A percentile compares a stretch with the other conserved stretches of the same genome.
phyloP scores from a whole-genome alignment of 2,113 vertebrate species.

The Propithecus coquereli region DNA sequence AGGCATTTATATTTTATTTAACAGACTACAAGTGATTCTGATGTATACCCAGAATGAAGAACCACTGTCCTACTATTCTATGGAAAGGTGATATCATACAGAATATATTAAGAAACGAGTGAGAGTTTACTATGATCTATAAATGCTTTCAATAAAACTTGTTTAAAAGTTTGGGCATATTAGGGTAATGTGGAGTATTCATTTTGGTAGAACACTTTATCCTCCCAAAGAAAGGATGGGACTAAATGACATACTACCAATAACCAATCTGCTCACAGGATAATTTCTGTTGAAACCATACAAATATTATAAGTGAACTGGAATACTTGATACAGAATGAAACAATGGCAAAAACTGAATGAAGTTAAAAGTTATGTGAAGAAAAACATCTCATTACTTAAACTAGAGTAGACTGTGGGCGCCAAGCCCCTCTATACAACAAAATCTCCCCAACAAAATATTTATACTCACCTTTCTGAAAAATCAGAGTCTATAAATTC shows the following conservation, averaged over 20 bases:
- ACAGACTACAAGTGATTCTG: not conserved
- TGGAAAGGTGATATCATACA: not conserved
- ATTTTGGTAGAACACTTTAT: not conserved
- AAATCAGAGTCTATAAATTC: conserved; percentile 90
- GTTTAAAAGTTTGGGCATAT: not conserved
- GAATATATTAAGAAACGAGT: not conserved
- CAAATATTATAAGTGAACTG: not conserved
- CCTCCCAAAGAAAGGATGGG: not conserved
- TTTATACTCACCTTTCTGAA: conserved; percentile 87
- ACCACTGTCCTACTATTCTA: not conserved
- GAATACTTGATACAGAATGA: not conserved
- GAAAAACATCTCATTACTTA: not conserved
- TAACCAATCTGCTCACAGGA: not conserved
- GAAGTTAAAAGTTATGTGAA: not conserved
- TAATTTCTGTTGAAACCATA: not conserved
- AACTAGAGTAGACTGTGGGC: not conserved
- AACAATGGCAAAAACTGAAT: not conserved
- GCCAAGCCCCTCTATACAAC: not conserved
- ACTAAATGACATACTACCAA: not conserved
- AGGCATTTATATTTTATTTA: not conserved
- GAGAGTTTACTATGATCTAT: not conserved
- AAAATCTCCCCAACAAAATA: not conserved
- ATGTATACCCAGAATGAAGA: not conserved
- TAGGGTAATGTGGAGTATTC: not conserved
- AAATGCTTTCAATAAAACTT: not conserved